phyloP scores from a whole-genome alignment of 2,797 vertebrate species.

The Lacerta bilineata region DNA sequence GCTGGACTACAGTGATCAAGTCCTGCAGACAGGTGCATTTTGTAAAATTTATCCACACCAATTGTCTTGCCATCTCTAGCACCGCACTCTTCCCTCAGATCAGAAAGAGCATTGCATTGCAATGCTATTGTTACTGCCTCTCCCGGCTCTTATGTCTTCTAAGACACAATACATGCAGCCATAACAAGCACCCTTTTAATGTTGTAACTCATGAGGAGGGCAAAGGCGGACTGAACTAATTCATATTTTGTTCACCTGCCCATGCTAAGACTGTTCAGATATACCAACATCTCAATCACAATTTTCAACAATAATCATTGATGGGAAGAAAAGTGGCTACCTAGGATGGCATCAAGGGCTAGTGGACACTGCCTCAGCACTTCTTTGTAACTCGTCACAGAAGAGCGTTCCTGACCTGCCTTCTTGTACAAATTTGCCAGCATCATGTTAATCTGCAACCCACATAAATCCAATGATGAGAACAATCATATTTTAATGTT shows the following conservation, averaged over 20 bases:
- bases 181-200: neutral
- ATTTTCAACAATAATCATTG: fast-evolving
- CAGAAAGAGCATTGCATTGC: too few relatives aligned
- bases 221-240: neutral
- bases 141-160: neutral
- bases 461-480: constrained; percentile 36
- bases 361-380: constrained; percentile 96
- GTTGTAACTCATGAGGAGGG: neutral
- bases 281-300: neutral
- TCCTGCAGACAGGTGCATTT: too few relatives aligned
- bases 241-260: neutral
- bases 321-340: constrained; percentile 74
- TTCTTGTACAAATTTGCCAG: constrained; percentile 97
- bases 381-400: constrained; percentile 98
- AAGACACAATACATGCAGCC: neutral
- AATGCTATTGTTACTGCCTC: neutral
- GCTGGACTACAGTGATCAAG: neutral
- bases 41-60: neutral
- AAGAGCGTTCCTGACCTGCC: constrained; percentile 96
- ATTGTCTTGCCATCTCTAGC: neutral
- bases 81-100: neutral
- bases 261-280: fast-evolving
- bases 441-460: constrained; percentile 98
- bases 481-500: neutral
- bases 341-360: constrained; percentile 96